Conservation (phyloP, 2,888 invertebrate genomes). For the Nemotelus pantherinus region DNA sequence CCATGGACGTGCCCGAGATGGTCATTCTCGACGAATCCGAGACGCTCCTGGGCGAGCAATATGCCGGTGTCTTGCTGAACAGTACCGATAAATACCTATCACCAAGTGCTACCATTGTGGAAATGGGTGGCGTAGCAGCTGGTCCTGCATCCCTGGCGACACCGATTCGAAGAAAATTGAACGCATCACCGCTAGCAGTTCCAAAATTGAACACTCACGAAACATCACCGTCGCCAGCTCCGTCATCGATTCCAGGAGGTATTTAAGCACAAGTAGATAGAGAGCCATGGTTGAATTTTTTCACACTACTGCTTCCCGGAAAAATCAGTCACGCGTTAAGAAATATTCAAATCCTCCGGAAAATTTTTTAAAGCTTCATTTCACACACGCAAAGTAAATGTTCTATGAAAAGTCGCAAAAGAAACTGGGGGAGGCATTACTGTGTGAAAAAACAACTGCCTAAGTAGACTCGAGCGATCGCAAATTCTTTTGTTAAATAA, state of each 20-base stretch:
- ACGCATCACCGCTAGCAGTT: slow-evolving; percentile 41
- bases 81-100: slow-evolving; percentile 47
- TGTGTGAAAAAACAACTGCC: too few species aligned
- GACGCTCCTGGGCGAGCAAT: slow-evolving; percentile 48
- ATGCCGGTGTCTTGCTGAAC: slow-evolving; percentile 42
- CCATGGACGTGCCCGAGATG: slow-evolving; percentile 48
- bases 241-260: slow-evolving; percentile 45
- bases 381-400: too few species aligned
- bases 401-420: too few species aligned
- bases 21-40: slow-evolving; percentile 51
- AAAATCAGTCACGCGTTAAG: too few species aligned
- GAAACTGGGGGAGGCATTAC: too few species aligned
- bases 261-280: not conserved
- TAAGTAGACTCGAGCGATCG: too few species aligned
- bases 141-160: slow-evolving; percentile 57
- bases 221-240: slow-evolving; percentile 18
- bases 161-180: slow-evolving; percentile 48
- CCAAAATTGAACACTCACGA: slow-evolving; percentile 38
- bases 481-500: too few species aligned
- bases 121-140: slow-evolving; percentile 62
- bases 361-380: too few species aligned
- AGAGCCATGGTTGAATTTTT: not conserved
- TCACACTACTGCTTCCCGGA: too few species aligned
- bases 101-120: slow-evolving; percentile 60
- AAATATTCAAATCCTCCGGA: too few species aligned